Evolutionary conservation across 2,888 invertebrate species (phyloP).

Genomic region (Heliconius charithonia): DNA sequence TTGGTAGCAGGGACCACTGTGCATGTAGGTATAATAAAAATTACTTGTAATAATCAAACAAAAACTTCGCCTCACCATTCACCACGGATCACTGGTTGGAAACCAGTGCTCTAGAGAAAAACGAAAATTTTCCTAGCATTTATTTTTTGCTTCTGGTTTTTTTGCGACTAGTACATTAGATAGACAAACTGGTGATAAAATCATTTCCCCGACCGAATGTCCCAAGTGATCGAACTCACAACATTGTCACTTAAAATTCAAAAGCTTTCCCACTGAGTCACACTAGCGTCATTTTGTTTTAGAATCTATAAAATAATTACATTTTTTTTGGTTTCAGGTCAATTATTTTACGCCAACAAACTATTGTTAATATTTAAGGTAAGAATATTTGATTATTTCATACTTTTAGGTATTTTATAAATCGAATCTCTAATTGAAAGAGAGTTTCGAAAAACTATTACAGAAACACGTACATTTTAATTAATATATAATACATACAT

Average conservation of each 20-base stretch:
- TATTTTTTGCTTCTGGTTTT: background rate
- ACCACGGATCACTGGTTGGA: no score
- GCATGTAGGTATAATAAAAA: no score
- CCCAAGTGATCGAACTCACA: background rate
- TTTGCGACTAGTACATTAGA: background rate
- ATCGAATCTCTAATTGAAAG: no score
- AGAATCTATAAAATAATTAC: background rate
- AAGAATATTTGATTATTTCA: background rate
- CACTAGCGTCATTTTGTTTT: background rate
- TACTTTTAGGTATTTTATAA: no score
- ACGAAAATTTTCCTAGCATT: background rate
- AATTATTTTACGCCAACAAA: constrained; percentile 58
- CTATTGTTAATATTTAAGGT: constrained; percentile 47
- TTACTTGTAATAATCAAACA: no score
- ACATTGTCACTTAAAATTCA: background rate
- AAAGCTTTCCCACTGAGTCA: background rate
- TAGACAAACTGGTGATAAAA: background rate
- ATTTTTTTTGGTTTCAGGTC: constrained; percentile 64
- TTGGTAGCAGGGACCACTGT: no score
- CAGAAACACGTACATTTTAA: no score
- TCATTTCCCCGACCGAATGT: background rate
- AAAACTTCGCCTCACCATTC: no score
- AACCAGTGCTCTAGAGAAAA: background rate
- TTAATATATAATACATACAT: no score
- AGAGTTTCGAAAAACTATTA: no score